Evolutionary conservation across 2,113 vertebrate species (phyloP).

Genomic region (Platichthys flesus): DNA sequence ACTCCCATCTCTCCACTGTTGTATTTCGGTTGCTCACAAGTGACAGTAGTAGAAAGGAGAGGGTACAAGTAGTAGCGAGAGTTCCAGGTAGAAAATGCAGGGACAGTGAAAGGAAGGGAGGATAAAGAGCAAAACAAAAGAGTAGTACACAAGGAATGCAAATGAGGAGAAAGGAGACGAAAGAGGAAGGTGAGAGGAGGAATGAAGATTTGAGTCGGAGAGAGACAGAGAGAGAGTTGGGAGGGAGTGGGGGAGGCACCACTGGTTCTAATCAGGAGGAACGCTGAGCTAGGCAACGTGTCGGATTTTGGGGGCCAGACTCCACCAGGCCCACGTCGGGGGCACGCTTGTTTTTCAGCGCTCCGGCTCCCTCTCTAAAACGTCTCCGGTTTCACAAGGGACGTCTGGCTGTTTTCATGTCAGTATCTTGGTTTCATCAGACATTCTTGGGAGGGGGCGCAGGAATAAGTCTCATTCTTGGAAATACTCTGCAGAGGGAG

Average conservation of each 20-base stretch:
- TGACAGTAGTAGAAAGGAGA: conserved; percentile 11
- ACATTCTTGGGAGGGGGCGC: conserved; percentile 61
- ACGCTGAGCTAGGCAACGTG: conserved; percentile 74
- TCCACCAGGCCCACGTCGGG: conserved; percentile 52
- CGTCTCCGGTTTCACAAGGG: conserved; percentile 66
- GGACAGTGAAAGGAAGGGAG: background rate
- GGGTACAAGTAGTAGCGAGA: background rate
- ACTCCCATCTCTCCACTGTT: conserved; percentile 12
- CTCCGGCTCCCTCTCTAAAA: conserved; percentile 25
- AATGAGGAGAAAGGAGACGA: background rate
- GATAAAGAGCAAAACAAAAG: background rate
- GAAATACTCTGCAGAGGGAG: conserved; percentile 42
- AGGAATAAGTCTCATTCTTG: conserved; percentile 46
- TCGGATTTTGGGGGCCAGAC: conserved; percentile 75
- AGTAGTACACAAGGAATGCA: background rate
- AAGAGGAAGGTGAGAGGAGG: conserved; percentile 16
- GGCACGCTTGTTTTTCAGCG: conserved; percentile 70
- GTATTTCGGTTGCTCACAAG: conserved; percentile 36
- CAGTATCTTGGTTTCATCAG: conserved; percentile 62
- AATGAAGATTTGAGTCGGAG: conserved; percentile 13
- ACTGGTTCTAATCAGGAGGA: conserved; percentile 81
- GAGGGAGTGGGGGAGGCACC: conserved; percentile 30
- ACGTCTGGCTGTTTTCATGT: conserved; percentile 73
- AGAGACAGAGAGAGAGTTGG: fast-evolving
- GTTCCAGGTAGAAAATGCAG: background rate